Base-by-base conservation (phyloP, 2,888 invertebrate species). In the Tethea ocularis region DNA sequence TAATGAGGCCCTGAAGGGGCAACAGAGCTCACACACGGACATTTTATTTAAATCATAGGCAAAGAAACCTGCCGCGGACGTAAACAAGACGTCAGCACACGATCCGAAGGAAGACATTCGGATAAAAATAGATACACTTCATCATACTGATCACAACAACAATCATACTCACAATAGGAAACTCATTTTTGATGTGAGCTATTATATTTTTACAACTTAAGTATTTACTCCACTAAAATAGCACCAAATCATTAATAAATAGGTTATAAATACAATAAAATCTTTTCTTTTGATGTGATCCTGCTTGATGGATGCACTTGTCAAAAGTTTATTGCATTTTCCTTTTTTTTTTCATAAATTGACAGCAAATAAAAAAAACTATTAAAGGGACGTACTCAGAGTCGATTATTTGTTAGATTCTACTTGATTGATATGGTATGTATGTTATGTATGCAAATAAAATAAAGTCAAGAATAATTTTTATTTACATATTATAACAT, bases 121-220 rank as follows among this genome's bases (percentile, higher is more conserved):
- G 84, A 68, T 89, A 89, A 67, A 86, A 88, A 89, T 91, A 90
- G 89, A 84, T 61, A 71, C 69, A 71, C 64, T 67, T 69, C 66
- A 66, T 61, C 59, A 59, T 58, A 10, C 8, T 46, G 41, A 46
- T 46, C 58, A 56, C 24, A 58, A 61, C 52, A 62, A 57, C 57
- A 63, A 51, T 57, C 41, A 63, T 89, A 95, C 95, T 95, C 84
- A 95, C 95, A 95, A 95, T 78, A 95, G 89, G 87, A 95, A 95
- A 88, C 95, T 95, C 95, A 94, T 94, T 79, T 86, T 93, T 77
- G 61, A 66, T 63, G 67, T 67, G 68, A 66, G 64, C 54, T 72
- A 69, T 66, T 68, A 67, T 69, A 62, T 70, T 69, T 68, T 59
- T n/a, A n/a, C 38, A 71, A 70, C 62, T 71, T 65, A 72, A 72